Evolutionary conservation across 2,888 invertebrate genomes (phyloP).

Genomic region (Acleris sparsana): DNA sequence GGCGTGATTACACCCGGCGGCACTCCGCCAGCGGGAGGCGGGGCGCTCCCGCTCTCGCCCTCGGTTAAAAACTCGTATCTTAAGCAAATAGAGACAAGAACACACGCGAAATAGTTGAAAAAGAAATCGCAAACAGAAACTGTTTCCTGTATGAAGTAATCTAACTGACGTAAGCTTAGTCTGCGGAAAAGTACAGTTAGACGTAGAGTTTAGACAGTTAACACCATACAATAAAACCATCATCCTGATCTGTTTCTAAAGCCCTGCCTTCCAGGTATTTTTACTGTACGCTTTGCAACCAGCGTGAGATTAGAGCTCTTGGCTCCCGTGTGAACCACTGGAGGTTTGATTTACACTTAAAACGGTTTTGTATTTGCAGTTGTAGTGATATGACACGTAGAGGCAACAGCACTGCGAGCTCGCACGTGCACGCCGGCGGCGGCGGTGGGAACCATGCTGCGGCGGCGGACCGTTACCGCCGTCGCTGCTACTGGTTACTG

Average conservation of each 20-base stretch:
- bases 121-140: constrained; percentile 26
- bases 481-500: not conserved
- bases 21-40: not conserved
- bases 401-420: too few relatives aligned
- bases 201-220: too few relatives aligned
- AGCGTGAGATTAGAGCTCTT: too few relatives aligned
- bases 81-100: constrained; percentile 1
- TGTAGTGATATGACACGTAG: too few relatives aligned
- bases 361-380: too few relatives aligned
- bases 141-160: not conserved
- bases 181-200: too few relatives aligned
- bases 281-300: too few relatives aligned
- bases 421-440: not conserved
- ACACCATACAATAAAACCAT: too few relatives aligned
- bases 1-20: not conserved
- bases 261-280: too few relatives aligned
- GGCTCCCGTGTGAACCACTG: too few relatives aligned
- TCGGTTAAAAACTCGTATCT: not conserved
- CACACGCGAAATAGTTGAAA: constrained; percentile 1
- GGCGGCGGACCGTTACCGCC: constrained; percentile 18
- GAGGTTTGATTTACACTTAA: too few relatives aligned
- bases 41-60: not conserved
- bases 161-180: not conserved
- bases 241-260: too few relatives aligned
- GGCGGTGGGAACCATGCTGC: constrained; percentile 14